Conservation (phyloP, 2,888 invertebrate species). For the Ditula angustiorana region DNA sequence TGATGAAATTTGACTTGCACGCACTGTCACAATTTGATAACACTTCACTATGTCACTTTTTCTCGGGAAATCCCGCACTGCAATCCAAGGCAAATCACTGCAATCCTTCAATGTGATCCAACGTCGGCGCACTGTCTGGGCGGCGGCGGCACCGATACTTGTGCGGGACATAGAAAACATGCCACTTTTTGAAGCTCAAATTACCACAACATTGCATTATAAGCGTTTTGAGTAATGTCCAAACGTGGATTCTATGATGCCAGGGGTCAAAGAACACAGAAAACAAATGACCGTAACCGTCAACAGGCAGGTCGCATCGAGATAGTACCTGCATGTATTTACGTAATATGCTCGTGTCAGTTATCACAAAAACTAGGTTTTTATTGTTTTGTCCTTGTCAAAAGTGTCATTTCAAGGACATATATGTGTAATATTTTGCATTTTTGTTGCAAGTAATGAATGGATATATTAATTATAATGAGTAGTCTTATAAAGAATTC, state of each 20-base stretch:
- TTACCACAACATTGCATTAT: constrained; percentile 55
- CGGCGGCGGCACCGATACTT: constrained; percentile 73
- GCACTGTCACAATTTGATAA: constrained; percentile 70
- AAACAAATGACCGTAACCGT: constrained; percentile 50
- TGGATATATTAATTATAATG: background rate
- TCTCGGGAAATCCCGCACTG: constrained; percentile 74
- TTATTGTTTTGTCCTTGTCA: background rate
- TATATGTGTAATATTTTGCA: background rate
- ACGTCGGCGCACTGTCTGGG: constrained; percentile 59
- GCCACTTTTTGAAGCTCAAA: constrained; percentile 51
- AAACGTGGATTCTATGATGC: constrained; percentile 26
- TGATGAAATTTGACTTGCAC: constrained; percentile 53
- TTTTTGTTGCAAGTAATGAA: constrained; percentile 1
- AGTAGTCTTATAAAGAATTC: background rate
- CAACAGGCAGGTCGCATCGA: constrained; percentile 42
- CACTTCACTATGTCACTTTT: constrained; percentile 77
- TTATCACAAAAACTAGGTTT: constrained; percentile 1
- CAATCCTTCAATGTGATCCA: constrained; percentile 72
- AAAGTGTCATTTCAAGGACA: background rate
- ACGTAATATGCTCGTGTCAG: background rate
- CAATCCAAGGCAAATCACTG: constrained; percentile 81
- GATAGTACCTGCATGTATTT: constrained; percentile 28
- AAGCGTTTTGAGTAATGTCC: constrained; percentile 47
- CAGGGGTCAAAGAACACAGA: constrained; percentile 41
- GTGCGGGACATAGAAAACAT: constrained; percentile 65